A percentile compares a stretch with the other conserved stretches of the same genome.
These are phyloP conservation scores for Pristionchus exspectatus DNA, from an alignment of 2,888 invertebrate species.

Conservation along the genomic window DNA sequence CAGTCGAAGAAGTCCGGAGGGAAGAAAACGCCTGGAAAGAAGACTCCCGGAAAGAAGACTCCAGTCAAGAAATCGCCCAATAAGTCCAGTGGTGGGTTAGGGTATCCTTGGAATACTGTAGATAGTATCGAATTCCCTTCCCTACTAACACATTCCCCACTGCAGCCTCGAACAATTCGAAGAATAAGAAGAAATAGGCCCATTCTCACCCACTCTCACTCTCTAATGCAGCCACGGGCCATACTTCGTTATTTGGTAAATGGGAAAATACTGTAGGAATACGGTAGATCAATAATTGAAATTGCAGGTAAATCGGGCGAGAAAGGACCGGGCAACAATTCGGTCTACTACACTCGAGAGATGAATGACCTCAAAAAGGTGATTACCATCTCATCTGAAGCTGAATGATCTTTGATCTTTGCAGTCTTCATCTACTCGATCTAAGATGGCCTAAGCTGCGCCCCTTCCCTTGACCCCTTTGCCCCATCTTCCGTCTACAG, in stretches of 20 bases:
- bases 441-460: neutral
- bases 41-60: conserved; percentile 31
- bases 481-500: neutral
- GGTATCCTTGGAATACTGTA: neutral
- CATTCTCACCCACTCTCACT: neutral
- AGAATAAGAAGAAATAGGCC: conserved; percentile 31
- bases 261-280: neutral
- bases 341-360: conserved; percentile 29
- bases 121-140: neutral
- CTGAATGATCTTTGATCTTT: conserved; percentile 30
- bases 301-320: conserved; percentile 17
- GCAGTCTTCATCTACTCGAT: neutral
- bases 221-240: neutral
- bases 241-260: conserved; percentile 13
- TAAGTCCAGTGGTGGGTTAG: conserved; percentile 31
- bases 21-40: neutral
- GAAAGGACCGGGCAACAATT: conserved; percentile 15
- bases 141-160: neutral
- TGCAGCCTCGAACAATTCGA: conserved; percentile 39
- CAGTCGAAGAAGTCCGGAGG: conserved; percentile 24
- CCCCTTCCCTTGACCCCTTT: neutral
- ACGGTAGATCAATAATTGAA: neutral
- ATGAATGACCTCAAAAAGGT: conserved; percentile 41
- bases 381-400: neutral
- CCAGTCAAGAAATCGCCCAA: conserved; percentile 38